A percentile compares a stretch with the other conserved stretches of the same genome.
Evolutionary conservation across 2,888 invertebrate species (phyloP).

Genomic region (Melanophora roralis): DNA sequence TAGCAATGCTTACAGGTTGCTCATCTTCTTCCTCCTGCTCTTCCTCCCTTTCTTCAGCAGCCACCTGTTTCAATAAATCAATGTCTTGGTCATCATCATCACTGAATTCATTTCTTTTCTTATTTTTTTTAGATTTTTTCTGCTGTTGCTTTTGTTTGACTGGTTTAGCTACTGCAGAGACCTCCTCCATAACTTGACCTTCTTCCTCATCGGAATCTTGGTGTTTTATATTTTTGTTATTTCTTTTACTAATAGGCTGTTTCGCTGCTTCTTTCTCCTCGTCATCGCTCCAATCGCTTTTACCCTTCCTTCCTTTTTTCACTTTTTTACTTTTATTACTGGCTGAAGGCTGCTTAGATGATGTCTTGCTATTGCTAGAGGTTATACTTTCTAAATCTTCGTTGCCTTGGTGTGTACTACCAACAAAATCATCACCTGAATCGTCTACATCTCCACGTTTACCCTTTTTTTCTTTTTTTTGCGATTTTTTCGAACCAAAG

Average conservation of each 20-base stretch:
- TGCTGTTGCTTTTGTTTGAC: slow-evolving; percentile 66
- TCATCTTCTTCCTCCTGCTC: slow-evolving; percentile 64
- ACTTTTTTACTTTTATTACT: slow-evolving; percentile 66
- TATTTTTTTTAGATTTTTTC: slow-evolving; percentile 71
- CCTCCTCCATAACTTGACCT: slow-evolving; percentile 56
- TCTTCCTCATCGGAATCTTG: slow-evolving; percentile 61
- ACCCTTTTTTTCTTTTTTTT: slow-evolving; percentile 70
- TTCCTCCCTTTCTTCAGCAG: slow-evolving; percentile 71
- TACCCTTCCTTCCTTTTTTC: slow-evolving; percentile 77
- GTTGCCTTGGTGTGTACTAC: slow-evolving; percentile 66
- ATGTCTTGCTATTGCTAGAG: slow-evolving; percentile 65
- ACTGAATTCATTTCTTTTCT: slow-evolving; percentile 70
- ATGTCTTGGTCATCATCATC: slow-evolving; percentile 72
- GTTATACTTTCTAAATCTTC: slow-evolving; percentile 73
- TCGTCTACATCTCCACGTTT: slow-evolving; percentile 78
- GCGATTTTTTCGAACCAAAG: slow-evolving; percentile 62
- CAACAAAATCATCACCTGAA: slow-evolving; percentile 78
- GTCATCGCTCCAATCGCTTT: slow-evolving; percentile 79
- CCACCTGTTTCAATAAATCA: slow-evolving; percentile 42
- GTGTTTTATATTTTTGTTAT: slow-evolving; percentile 57
- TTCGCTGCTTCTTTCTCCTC: slow-evolving; percentile 62
- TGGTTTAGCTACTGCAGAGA: slow-evolving; percentile 56
- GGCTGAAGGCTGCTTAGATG: slow-evolving; percentile 48
- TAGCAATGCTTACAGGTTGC: slow-evolving; percentile 54
- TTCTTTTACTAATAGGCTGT: slow-evolving; percentile 45